Evolutionary conservation across 2,113 vertebrate species (phyloP), one percentile per base, ranked within the genome.

Genomic region (Solea solea): DNA sequence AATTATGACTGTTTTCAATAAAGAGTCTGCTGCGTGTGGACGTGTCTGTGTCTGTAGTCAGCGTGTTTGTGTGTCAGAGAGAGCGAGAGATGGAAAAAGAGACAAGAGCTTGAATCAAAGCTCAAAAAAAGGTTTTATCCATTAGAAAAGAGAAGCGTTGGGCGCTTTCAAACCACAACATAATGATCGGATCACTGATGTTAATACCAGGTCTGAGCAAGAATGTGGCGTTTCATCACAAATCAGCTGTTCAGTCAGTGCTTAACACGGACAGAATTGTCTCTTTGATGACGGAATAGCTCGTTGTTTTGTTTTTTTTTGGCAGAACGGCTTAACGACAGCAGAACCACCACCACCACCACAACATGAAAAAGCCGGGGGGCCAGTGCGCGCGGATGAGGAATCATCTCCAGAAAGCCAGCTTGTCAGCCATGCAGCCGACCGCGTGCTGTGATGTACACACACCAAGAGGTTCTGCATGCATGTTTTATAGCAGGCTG

Each of bases 401-500:
- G 62, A 61, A 76, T 72, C 14, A 10, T 69, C 74, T 69, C n/a
- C 57, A 61, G 51, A 56, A 74, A 50, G 66, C 25, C 27, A 66
- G 57, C 9, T 3, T 8, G 44, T 46, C 56, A 74, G 69, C 63
- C 75, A 64, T 51, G 69, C 58, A 56, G 70, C 48, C 64, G 49
- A 45, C 44, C 46, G 49, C 63, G 74, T 9, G 21, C 73, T 74
- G 74, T 73, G 78, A 81, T 78, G 73, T 64, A 53, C 59, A 71
- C 59, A 71, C 53, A 72, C 73, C 70, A 52, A 76, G 69, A 67
- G 50, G 64, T 84, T 78, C 62, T 58, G 58, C 75, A 78, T 88
- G 79, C 85, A 87, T 86, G 81, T 84, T 90, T 88, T 69, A 90
- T 84, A 59, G 51, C 80, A 39, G 4, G 69, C 79, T 76, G 77